These are phyloP conservation scores for Coregonus clupeaformis DNA, from an alignment of 2,113 vertebrate species.

Conservation along the genomic window DNA sequence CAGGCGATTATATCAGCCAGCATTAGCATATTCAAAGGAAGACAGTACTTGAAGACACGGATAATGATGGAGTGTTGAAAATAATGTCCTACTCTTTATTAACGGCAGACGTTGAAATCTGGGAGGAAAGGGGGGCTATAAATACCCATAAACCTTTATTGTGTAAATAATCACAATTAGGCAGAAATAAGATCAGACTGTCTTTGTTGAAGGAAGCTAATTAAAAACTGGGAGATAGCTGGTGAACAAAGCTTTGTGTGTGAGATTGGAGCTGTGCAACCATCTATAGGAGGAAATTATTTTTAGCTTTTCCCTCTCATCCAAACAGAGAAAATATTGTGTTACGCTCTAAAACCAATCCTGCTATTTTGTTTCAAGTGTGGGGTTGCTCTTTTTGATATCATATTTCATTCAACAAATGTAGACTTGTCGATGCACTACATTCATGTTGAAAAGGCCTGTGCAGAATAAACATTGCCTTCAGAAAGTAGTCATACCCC, in stretches of 20 bases:
- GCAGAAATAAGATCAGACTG: conserved; percentile 54
- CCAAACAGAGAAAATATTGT: conserved; percentile 17
- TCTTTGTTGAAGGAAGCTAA: conserved; percentile 55
- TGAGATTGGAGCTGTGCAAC: conserved; percentile 13
- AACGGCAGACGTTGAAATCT: conserved; percentile 49
- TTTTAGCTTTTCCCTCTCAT: not conserved
- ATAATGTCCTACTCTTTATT: conserved; percentile 68
- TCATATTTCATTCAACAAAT: conserved; percentile 2
- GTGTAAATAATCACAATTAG: conserved; percentile 72
- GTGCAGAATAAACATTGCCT: not conserved
- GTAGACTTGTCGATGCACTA: not conserved
- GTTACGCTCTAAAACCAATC: conserved; percentile 14
- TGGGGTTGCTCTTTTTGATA: not conserved
- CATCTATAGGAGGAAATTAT: conserved; percentile 28
- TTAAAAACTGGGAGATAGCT: conserved; percentile 58
- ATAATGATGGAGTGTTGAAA: conserved; percentile 71
- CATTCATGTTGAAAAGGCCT: conserved; percentile 6
- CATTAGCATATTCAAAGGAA: conserved; percentile 75
- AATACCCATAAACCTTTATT: conserved; percentile 59
- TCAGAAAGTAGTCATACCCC: no score
- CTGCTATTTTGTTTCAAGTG: not conserved
- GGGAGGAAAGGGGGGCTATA: conserved; percentile 50
- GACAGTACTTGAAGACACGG: conserved; percentile 63
- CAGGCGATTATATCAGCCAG: conserved; percentile 63
- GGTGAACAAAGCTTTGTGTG: conserved; percentile 5